Evolutionary conservation across 2,888 invertebrate species (phyloP), one percentile per base, ranked within the genome.

Genomic region (Patella pellucida): DNA sequence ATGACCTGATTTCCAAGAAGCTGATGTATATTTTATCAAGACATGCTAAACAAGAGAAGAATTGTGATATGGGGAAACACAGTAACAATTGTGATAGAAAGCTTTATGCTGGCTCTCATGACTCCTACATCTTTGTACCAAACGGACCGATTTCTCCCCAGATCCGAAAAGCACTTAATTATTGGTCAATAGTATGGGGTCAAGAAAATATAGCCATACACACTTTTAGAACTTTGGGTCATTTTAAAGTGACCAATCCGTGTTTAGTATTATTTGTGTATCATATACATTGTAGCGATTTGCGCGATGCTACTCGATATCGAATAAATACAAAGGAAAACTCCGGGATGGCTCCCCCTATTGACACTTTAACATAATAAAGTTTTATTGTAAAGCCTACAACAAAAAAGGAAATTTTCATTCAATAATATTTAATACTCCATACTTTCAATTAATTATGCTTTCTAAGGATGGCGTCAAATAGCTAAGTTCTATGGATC

Each of bases 61-160:
- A 51, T 14, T 75, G 75, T 67, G 71, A 75, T 67, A 75, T 75
- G 75, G 11, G n/a, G 15, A 5, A 31, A 31, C 51, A 31, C 4
- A 19, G 11, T 9, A 62, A 3, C 7, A 62, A 19, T 2, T 62
- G 62, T 62, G 75, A 54, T 11, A 50, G 62, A n/a, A 19, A 4
- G 16, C 16, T 14, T 4, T 75, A 71, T 51, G 27, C 19, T 9
- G 75, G 75, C 19, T 75, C 75, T 2, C 75, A 75, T 19, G 75
- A 75, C 52, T 52, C 50, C 3, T 75, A 75, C 71, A 56, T 75
- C 19, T 75, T 75, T 51, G 71, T 75, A 23, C 75, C 71, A 1
- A n/a, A 67, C 5, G 71, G 70, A 27, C 15, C 11, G 23, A 14
- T 75, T 5, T 19, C 67, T 9, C 27, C 50, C 12, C 15, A 52